A percentile compares a stretch with the other conserved stretches of the same genome.
Conservation (phyloP, 2,797 vertebrate species). For the Catharus ustulatus region DNA sequence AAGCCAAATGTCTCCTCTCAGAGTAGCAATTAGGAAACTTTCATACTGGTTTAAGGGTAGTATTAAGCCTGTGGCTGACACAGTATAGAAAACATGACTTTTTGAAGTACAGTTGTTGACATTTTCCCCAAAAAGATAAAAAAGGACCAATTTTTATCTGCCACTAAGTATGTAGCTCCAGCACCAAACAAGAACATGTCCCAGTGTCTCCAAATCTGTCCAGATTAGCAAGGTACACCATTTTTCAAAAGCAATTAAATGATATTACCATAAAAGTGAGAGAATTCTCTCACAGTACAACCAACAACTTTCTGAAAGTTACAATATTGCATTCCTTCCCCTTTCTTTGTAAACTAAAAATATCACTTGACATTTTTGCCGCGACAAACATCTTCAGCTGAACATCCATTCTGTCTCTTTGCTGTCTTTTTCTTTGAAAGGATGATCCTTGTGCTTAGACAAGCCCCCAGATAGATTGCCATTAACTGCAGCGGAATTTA, state of each 20-base stretch:
- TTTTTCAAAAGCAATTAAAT: neutral
- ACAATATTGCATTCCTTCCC: neutral
- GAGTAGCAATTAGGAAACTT: slow-evolving; percentile 3
- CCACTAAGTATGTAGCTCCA: neutral
- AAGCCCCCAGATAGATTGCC: neutral
- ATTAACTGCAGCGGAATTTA: neutral
- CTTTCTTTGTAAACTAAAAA: neutral
- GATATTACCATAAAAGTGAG: neutral
- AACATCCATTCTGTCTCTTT: neutral
- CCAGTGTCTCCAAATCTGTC: neutral
- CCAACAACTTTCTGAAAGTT: neutral
- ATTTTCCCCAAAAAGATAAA: neutral
- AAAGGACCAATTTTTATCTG: neutral
- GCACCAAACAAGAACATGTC: neutral
- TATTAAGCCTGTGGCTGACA: neutral
- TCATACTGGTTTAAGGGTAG: neutral
- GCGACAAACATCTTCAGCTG: neutral
- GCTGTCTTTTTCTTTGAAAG: neutral
- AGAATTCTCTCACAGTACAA: neutral
- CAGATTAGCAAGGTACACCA: neutral
- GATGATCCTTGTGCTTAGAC: neutral
- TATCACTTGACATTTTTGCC: neutral
- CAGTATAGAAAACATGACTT: neutral
- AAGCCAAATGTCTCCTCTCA: neutral
- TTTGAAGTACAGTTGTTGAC: neutral